Evolutionary conservation across 1,140 invertebrate species (phyloP).

Genomic region (Drosophila persimilis): DNA sequence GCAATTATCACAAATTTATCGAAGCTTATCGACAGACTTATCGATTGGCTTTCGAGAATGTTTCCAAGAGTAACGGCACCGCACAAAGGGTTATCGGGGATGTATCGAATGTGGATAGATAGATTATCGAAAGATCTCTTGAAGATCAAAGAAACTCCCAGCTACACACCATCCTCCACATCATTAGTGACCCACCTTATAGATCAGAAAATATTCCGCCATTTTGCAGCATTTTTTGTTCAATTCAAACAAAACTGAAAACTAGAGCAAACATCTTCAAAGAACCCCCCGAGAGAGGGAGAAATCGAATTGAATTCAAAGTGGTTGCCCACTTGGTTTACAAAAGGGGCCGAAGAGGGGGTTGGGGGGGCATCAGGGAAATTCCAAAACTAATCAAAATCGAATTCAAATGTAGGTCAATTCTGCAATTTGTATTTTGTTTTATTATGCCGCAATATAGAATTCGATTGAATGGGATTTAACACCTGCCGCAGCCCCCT

Average conservation of each 20-base stretch:
- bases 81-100: no score
- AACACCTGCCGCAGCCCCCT: neutral
- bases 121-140: neutral
- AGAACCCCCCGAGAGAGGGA: neutral
- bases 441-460: constrained; percentile 42
- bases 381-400: constrained; percentile 47
- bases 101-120: neutral
- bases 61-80: no score
- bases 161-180: neutral
- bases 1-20: no score
- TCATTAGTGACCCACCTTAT: neutral
- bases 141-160: constrained; percentile 9
- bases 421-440: constrained; percentile 34
- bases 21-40: no score
- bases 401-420: constrained; percentile 40
- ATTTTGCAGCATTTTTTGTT: constrained; percentile 11
- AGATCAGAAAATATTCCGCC: constrained; percentile 2
- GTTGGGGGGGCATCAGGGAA: neutral
- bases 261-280: constrained; percentile 43
- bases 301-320: constrained; percentile 23
- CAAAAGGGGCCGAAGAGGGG: constrained; percentile 1
- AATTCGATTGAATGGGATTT: constrained; percentile 8
- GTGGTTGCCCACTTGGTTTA: constrained; percentile 33
- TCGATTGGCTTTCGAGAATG: no score
- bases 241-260: constrained; percentile 35